These are phyloP conservation scores for Melanophora roralis DNA, from an alignment of 2,888 invertebrate genomes.

Conservation along the genomic window DNA sequence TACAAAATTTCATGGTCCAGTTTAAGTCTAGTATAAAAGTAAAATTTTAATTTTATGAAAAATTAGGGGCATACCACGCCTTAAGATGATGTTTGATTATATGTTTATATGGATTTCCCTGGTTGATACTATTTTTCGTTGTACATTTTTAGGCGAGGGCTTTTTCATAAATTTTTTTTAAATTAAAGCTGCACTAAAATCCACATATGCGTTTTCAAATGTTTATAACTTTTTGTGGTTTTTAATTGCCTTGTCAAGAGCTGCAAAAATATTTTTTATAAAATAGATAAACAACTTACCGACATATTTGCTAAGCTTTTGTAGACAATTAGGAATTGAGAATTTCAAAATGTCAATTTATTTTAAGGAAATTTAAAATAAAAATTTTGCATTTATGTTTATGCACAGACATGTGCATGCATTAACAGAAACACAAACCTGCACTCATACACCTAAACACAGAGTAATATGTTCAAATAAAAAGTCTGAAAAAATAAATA, in stretches of 20 bases:
- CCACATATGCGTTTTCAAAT: constrained; percentile 41
- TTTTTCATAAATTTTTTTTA: too few relatives aligned
- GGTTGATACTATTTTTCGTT: background rate
- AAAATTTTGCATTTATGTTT: background rate
- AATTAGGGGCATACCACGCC: too few relatives aligned
- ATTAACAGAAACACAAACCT: background rate
- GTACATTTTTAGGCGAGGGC: too few relatives aligned
- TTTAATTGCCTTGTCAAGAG: constrained; percentile 61
- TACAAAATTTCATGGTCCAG: too few relatives aligned
- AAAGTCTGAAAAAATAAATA: too few relatives aligned
- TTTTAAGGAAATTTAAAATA: constrained; percentile 49
- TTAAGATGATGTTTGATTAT: too few relatives aligned
- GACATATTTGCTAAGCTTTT: constrained; percentile 52
- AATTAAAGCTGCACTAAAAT: too few relatives aligned
- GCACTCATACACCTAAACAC: too few relatives aligned
- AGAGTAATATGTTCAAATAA: too few relatives aligned
- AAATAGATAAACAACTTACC: constrained; percentile 41
- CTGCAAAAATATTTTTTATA: constrained; percentile 58
- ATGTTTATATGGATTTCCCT: too few relatives aligned
- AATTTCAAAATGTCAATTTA: constrained; percentile 45
- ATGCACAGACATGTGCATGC: background rate
- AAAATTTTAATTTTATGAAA: too few relatives aligned
- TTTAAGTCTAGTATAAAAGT: too few relatives aligned
- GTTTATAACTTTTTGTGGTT: constrained; percentile 55
- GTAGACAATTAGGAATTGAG: constrained; percentile 44